These are phyloP conservation scores for Dendronephthya gigantea DNA, from an alignment of 64 coral and sea anemone species.

Conservation along the genomic window DNA sequence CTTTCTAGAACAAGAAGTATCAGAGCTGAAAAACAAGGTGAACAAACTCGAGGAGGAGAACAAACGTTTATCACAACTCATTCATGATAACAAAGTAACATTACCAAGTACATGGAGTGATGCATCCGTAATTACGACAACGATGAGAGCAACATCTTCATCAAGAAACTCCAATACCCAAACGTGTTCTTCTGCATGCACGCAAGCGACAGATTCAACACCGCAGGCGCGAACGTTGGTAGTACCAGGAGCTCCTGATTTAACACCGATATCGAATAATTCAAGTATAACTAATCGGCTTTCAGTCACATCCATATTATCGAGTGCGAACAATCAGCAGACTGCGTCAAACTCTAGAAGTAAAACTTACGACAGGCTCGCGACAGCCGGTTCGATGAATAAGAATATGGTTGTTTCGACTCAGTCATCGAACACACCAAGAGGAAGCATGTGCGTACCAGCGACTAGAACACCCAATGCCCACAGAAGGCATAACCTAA, in stretches of 20 bases:
- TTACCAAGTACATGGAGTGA: slow-evolving; percentile 8
- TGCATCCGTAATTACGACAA: background rate
- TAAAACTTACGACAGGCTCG: background rate
- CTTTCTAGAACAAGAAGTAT: background rate
- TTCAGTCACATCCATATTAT: background rate
- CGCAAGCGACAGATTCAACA: background rate
- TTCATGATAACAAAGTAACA: background rate
- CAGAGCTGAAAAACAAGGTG: background rate
- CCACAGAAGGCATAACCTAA: background rate
- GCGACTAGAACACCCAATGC: background rate
- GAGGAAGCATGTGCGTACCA: background rate
- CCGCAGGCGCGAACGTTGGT: background rate
- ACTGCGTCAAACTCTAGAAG: background rate
- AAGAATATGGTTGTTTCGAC: background rate
- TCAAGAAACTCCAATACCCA: background rate
- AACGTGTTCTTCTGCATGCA: background rate
- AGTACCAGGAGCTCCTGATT: background rate
- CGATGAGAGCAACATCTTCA: background rate
- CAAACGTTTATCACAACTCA: slow-evolving; percentile 16
- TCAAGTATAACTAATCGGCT: background rate
- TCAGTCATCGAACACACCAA: background rate
- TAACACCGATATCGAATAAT: background rate
- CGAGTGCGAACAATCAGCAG: background rate
- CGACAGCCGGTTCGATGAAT: background rate
- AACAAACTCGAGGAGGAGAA: slow-evolving; percentile 4